Evolutionary conservation across 2,888 invertebrate genomes (phyloP).

Genomic region (Lottia gigantea): DNA sequence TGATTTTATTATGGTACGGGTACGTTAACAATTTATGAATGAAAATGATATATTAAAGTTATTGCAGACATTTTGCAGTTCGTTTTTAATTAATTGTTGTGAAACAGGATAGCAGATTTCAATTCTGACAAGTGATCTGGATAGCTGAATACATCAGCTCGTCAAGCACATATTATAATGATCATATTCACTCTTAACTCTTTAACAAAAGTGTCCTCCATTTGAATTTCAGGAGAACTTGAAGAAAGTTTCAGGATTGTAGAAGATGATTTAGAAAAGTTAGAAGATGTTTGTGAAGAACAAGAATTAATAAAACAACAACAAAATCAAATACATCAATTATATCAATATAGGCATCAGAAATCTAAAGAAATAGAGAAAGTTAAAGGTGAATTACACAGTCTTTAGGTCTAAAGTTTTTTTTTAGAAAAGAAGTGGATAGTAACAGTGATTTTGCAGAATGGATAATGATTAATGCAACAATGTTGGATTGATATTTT

Average conservation of each 20-base stretch:
- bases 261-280: conserved; percentile 46
- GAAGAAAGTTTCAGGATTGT: conserved; percentile 52
- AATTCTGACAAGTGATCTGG: no score
- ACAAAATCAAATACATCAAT: conserved; percentile 41
- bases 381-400: conserved; percentile 42
- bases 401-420: background rate
- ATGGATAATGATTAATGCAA: no score
- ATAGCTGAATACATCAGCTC: no score
- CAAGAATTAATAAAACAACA: conserved; percentile 39
- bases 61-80: no score
- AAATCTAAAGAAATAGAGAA: conserved; percentile 51
- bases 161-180: no score
- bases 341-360: conserved; percentile 45
- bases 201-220: background rate
- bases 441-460: background rate
- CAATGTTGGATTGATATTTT: no score
- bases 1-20: no score
- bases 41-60: no score
- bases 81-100: no score
- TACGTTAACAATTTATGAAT: no score
- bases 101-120: no score
- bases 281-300: conserved; percentile 55
- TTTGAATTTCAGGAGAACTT: conserved; percentile 38
- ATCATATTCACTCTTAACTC: no score
- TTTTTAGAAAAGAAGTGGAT: background rate